Conservation (phyloP, 2,113 vertebrate genomes). For the Romanogobio albipinnatus region DNA sequence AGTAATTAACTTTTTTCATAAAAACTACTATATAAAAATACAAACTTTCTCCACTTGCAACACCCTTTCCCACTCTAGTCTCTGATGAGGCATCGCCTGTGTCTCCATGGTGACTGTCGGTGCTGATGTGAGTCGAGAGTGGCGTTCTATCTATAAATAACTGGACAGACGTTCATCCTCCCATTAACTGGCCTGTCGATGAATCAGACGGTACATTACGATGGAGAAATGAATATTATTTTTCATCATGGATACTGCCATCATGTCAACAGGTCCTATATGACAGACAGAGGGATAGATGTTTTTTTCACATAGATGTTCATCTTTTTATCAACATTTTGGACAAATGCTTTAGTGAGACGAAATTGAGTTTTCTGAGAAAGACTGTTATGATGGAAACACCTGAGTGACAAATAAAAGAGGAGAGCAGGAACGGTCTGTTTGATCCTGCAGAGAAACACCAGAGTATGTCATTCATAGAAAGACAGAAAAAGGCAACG, state of each 20-base stretch:
- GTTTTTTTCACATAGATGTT: neutral
- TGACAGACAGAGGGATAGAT: neutral
- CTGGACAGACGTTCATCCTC: neutral
- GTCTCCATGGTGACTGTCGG: neutral
- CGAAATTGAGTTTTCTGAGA: neutral
- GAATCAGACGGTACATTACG: neutral
- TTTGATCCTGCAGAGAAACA: conserved; percentile 16
- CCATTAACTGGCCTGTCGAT: neutral
- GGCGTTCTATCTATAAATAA: conserved; percentile 5
- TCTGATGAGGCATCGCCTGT: too few species aligned
- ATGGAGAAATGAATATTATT: neutral
- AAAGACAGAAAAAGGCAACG: neutral
- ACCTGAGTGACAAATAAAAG: neutral
- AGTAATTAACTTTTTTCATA: too few species aligned
- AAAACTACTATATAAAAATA: neutral
- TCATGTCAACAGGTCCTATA: neutral
- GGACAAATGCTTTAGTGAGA: neutral
- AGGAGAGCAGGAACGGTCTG: neutral
- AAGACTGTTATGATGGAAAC: neutral
- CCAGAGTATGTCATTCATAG: conserved; percentile 32
- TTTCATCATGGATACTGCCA: too few species aligned
- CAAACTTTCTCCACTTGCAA: neutral
- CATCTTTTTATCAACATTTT: neutral
- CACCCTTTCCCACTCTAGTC: neutral
- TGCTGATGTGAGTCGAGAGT: neutral